These are phyloP conservation scores for Aspiorhynchus laticeps DNA, from an alignment of 2,113 vertebrate genomes.

Conservation along the genomic window DNA sequence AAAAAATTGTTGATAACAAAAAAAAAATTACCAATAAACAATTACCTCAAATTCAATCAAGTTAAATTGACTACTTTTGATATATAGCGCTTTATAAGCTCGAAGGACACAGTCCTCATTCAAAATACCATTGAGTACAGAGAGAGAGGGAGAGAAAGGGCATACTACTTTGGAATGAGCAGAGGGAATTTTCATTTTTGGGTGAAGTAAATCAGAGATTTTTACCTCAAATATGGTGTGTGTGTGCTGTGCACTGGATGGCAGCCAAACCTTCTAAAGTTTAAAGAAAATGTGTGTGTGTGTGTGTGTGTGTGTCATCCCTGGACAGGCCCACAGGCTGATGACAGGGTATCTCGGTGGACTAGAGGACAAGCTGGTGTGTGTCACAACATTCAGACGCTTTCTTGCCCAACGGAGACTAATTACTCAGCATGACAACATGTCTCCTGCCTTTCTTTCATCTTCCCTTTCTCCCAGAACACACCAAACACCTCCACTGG, in stretches of 20 bases:
- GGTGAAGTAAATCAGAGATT: neutral
- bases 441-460: constrained; percentile 32
- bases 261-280: constrained; percentile 34
- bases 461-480: constrained; percentile 21
- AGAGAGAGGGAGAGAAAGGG: no score
- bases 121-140: neutral
- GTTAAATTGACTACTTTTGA: neutral
- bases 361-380: constrained; percentile 58
- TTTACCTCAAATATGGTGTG: neutral
- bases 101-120: neutral
- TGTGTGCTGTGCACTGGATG: constrained; percentile 19
- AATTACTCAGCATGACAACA: constrained; percentile 61
- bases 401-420: constrained; percentile 57
- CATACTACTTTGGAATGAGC: neutral
- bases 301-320: constrained; percentile 47
- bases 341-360: constrained; percentile 57
- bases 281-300: constrained; percentile 9
- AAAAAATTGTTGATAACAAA: no score
- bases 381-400: constrained; percentile 58
- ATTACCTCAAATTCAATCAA: neutral
- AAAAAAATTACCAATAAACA: neutral
- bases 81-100: neutral
- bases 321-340: constrained; percentile 49
- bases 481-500: constrained; percentile 28
- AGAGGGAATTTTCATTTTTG: neutral